Percentiles rank a stretch among this genome's conserved stretches.
phyloP scores from a whole-genome alignment of 2,113 vertebrate genomes.

The Sorex fumeus region DNA sequence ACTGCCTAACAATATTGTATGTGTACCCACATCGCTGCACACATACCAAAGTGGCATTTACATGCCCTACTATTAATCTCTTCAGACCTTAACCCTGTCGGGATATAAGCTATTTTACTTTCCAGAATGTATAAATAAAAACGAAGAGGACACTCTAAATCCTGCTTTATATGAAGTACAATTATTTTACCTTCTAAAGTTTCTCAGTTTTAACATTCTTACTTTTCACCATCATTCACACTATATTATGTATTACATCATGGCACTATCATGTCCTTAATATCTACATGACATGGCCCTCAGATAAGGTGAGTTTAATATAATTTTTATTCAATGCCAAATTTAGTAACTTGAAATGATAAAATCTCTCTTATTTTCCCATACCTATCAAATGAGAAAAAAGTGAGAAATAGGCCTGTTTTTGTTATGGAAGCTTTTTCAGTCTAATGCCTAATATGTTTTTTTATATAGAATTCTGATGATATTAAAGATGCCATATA shows the following conservation, averaged over 20 bases:
- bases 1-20: no score
- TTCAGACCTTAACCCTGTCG: neutral
- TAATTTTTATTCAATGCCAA: neutral
- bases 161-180: neutral
- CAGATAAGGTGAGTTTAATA: neutral
- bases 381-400: conserved; percentile 22
- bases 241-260: neutral
- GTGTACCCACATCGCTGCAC: no score
- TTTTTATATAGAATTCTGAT: neutral
- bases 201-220: neutral
- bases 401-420: neutral
- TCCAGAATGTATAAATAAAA: conserved; percentile 7
- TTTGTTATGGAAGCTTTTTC: no score
- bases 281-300: neutral
- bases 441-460: no score
- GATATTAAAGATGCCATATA: neutral
- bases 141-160: neutral
- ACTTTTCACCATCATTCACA: neutral
- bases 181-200: neutral
- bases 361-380: neutral
- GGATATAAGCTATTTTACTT: neutral
- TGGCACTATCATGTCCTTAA: neutral
- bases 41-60: neutral
- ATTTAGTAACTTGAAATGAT: neutral
- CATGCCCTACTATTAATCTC: conserved; percentile 7